phyloP scores from a whole-genome alignment of 2,797 vertebrate genomes.

The Tapirus indicus region DNA sequence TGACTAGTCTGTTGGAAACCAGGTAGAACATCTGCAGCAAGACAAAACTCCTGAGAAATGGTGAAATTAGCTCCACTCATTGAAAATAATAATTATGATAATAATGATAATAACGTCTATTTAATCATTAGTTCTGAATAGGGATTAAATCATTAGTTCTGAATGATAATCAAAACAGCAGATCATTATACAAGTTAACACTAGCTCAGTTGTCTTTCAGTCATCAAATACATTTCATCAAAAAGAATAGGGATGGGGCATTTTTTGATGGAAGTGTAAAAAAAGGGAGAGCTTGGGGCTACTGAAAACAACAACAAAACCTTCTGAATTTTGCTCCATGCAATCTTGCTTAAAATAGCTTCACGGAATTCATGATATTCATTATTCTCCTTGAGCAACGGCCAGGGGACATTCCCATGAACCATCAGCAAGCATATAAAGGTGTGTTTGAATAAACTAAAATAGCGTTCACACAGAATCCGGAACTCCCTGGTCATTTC shows the following conservation, averaged over 20 bases:
- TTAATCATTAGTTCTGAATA: background rate
- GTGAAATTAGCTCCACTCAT: background rate
- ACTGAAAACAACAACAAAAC: constrained; percentile 11
- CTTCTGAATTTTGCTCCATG: background rate
- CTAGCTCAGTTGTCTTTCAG: background rate
- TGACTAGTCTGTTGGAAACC: background rate
- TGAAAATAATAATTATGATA: background rate
- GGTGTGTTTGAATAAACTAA: background rate
- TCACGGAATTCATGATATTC: background rate
- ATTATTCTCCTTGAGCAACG: background rate
- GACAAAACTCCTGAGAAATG: background rate
- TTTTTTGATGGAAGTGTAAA: background rate
- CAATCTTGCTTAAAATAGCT: background rate
- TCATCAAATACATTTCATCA: background rate
- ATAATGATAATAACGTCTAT: background rate
- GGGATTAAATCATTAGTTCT: background rate
- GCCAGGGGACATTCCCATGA: background rate
- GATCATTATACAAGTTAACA: background rate
- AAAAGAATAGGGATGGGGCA: background rate
- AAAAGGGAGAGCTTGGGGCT: background rate
- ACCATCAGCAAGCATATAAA: background rate
- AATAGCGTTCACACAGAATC: background rate
- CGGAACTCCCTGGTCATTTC: background rate
- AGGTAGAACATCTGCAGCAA: background rate
- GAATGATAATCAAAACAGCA: constrained; percentile 9